A percentile compares a stretch with the other conserved stretches of the same genome.
Evolutionary conservation across 2,888 invertebrate genomes (phyloP).

Genomic region (Lathronympha strigana): DNA sequence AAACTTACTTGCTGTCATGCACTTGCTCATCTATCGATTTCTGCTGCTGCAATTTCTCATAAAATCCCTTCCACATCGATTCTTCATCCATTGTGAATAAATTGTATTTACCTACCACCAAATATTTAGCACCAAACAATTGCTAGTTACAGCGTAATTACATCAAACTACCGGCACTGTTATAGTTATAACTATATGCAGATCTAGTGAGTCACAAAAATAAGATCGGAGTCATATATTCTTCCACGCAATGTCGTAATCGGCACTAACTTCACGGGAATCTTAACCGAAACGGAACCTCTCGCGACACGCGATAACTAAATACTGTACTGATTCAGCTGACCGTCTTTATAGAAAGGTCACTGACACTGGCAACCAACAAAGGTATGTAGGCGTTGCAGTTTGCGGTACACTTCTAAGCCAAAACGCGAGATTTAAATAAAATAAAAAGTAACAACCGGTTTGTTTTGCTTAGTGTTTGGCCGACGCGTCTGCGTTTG

Average conservation of each 20-base stretch:
- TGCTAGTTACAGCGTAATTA: constrained; percentile 20
- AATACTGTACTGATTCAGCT: constrained; percentile 45
- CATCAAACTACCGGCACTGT: constrained; percentile 24
- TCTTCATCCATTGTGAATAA: constrained; percentile 86
- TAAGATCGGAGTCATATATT: constrained; percentile 69
- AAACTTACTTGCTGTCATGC: constrained; percentile 87
- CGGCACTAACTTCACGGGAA: constrained; percentile 49
- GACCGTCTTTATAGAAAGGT: constrained; percentile 51
- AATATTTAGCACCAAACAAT: constrained; percentile 27
- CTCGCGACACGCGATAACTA: constrained; percentile 27
- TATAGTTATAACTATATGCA: constrained; percentile 54
- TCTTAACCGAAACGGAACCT: constrained; percentile 21
- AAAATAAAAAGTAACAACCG: constrained; percentile 23
- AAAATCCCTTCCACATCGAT: constrained; percentile 91
- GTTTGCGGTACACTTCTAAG: constrained; percentile 16
- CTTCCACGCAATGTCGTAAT: constrained; percentile 71
- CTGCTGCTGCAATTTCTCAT: constrained; percentile 87
- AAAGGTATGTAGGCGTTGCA: constrained; percentile 47
- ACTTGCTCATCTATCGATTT: constrained; percentile 86
- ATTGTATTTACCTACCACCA: constrained; percentile 41
- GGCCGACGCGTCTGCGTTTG: constrained; percentile 44
- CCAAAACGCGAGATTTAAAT: constrained; percentile 25
- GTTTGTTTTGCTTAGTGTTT: constrained; percentile 61
- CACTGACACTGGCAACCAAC: constrained; percentile 56
- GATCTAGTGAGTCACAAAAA: constrained; percentile 69